Conservation (phyloP, 1,140 invertebrate species). For the Sycophila sp. region DNA sequence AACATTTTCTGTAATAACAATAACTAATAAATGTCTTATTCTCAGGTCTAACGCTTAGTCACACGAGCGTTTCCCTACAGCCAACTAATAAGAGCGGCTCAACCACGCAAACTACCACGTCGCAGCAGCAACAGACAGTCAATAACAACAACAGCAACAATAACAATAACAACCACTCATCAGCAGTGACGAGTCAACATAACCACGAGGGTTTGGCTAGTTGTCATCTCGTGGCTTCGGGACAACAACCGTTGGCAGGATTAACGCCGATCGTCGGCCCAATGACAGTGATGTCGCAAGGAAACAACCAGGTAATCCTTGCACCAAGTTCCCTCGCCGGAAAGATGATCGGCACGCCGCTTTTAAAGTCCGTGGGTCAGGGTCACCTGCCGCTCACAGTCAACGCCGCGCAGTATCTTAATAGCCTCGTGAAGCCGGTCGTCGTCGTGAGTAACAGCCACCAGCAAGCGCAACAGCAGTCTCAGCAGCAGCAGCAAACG, state of each 20-base stretch:
- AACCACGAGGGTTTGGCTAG: conserved; percentile 2
- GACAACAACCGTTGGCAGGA: conserved; percentile 57
- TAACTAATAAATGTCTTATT: conserved; percentile 9
- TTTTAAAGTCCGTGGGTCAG: conserved; percentile 63
- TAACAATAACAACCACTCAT: background rate
- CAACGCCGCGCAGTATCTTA: conserved; percentile 66
- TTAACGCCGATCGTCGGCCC: conserved; percentile 64
- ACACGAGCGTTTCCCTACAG: conserved; percentile 62
- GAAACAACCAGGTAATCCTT: conserved; percentile 61
- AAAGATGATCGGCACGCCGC: conserved; percentile 63
- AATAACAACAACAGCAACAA: background rate
- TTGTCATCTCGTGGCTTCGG: conserved; percentile 26
- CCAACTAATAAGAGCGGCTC: conserved; percentile 52
- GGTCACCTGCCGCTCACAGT: conserved; percentile 61
- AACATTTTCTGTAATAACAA: background rate
- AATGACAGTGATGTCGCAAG: conserved; percentile 66
- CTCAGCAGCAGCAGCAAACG: conserved; percentile 31
- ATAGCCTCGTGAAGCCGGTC: conserved; percentile 65
- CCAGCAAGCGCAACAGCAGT: conserved; percentile 39
- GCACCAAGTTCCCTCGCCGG: conserved; percentile 61
- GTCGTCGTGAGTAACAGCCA: conserved; percentile 55
- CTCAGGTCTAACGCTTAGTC: conserved; percentile 61
- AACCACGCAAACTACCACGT: conserved; percentile 57
- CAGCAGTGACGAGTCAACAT: background rate
- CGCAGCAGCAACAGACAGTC: conserved; percentile 16